Base-by-base conservation (phyloP, 2,113 vertebrate species). In the Lates calcarifer region DNA sequence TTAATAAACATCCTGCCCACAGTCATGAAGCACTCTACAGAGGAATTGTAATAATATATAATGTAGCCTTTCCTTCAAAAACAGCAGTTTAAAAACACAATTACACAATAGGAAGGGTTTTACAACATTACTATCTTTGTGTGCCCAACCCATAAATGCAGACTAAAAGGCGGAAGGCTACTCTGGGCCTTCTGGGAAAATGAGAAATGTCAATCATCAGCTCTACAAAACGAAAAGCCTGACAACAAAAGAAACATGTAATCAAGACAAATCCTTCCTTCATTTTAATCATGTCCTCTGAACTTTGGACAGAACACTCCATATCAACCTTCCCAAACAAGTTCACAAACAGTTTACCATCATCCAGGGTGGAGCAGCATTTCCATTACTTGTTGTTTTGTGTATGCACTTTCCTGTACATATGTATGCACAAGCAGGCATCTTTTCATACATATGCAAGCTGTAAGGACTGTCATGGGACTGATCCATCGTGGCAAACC, bases 211-310 rank as follows among this genome's bases (percentile, higher is more conserved):
- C 89, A 73, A 22, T 87, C 83, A 70, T 39, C 82, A 45, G 20
- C 31, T 65, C 9, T 1, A 33, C 18, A n/a, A 65, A 72, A 72
- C 24, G 31, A 84, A 82, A 75, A 62, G 55, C 45, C 9, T 49
- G 24, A 64, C 5, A 75, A 83, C 66, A 84, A 85, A 82, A 72
- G 75, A 66, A 84, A 76, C 76, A 5, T 63, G 55, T 49, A 82
- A 90, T 81, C 77, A 80, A 58, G 58, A 82, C 18, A 79, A 86
- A 84, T 69, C 18, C 79, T 85, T 81, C 74, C 79, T 66, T 66
- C 15, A 9, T 77, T 82, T 84, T 76, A 78, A 82, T 84, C 69
- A 53, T 13, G 49, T 45, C 33, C 49, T 67, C 56, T 43, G 22
- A 90, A 75, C 7, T 24, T 28, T 13, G 64, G 69, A 60, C 2